Evolutionary conservation across 2,797 vertebrate species (phyloP).

Genomic region (Oreochromis mossambicus): DNA sequence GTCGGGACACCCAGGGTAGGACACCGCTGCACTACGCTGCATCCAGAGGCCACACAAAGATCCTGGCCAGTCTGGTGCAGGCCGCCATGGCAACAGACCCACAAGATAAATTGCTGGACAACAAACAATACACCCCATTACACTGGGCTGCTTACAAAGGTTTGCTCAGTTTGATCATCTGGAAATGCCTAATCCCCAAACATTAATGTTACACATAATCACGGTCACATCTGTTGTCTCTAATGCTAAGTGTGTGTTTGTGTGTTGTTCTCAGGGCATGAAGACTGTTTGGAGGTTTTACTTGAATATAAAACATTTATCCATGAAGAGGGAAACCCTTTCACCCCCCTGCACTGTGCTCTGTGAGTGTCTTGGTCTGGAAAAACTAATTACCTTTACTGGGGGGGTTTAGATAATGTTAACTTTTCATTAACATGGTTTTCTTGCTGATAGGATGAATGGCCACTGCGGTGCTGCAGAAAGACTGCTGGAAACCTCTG

Average conservation of each 20-base stretch:
- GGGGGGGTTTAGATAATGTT: neutral
- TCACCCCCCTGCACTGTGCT: constrained; percentile 99
- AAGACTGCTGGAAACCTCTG: constrained; percentile 84
- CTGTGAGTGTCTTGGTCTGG: constrained; percentile 81
- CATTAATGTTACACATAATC: neutral
- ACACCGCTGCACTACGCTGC: constrained; percentile 94
- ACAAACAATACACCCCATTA: constrained; percentile 92
- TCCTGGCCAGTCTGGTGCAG: constrained; percentile 86
- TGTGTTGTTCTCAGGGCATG: constrained; percentile 82
- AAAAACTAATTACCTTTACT: neutral
- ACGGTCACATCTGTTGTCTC: neutral
- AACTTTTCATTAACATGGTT: neutral
- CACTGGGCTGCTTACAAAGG: constrained; percentile 98
- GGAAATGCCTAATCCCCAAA: neutral
- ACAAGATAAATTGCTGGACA: constrained; percentile 90
- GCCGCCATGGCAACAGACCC: constrained; percentile 85
- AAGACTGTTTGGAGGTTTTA: constrained; percentile 99
- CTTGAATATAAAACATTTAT: constrained; percentile 96
- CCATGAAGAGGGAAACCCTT: constrained; percentile 94
- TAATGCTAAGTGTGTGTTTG: neutral
- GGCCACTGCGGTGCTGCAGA: constrained; percentile 91
- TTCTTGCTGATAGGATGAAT: constrained; percentile 81
- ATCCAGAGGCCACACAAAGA: constrained; percentile 85
- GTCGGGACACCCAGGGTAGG: constrained; percentile 89
- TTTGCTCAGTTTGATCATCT: constrained; percentile 50